A percentile compares a stretch with the other conserved stretches of the same genome.
Evolutionary conservation across 2,797 vertebrate species (phyloP).

Genomic region (Adrianichthys oophorus): DNA sequence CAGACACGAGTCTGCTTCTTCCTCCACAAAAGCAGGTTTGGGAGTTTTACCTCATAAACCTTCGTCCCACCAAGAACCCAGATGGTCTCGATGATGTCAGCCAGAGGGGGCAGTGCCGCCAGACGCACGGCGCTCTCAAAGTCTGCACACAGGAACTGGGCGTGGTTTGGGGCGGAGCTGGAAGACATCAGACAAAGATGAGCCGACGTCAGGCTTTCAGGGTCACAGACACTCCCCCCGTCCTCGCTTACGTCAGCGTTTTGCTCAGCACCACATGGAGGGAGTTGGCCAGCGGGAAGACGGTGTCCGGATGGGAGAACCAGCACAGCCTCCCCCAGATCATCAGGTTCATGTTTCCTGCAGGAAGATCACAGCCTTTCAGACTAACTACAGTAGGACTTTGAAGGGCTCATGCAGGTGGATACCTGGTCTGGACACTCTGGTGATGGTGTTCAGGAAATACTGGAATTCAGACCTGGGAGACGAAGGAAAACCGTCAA

Average conservation of each 20-base stretch:
- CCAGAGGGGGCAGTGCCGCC: conserved; percentile 55
- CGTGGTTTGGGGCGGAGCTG: conserved; percentile 72
- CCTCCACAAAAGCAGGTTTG: background rate
- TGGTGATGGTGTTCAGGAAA: conserved; percentile 68
- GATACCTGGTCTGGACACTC: conserved; percentile 78
- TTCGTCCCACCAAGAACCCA: conserved; percentile 79
- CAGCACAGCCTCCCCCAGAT: conserved; percentile 77
- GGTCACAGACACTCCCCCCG: background rate
- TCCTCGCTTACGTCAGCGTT: conserved; percentile 60
- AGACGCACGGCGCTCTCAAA: conserved; percentile 66
- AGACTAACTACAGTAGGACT: too few species aligned
- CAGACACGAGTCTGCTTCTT: too few species aligned
- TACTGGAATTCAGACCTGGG: conserved; percentile 79
- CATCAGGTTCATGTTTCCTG: conserved; percentile 80
- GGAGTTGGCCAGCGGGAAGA: conserved; percentile 70
- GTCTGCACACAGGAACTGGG: conserved; percentile 73
- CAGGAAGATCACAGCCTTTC: background rate
- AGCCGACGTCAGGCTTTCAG: too few species aligned
- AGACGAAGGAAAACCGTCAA: background rate
- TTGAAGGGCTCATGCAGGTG: background rate
- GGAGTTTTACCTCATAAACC: conserved; percentile 62
- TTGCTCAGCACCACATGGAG: conserved; percentile 76
- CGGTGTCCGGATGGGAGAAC: conserved; percentile 55
- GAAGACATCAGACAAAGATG: background rate
- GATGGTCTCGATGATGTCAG: conserved; percentile 77